These are phyloP conservation scores for Phyllopteryx taeniolatus DNA, from an alignment of 2,113 vertebrate species.

Conservation along the genomic window DNA sequence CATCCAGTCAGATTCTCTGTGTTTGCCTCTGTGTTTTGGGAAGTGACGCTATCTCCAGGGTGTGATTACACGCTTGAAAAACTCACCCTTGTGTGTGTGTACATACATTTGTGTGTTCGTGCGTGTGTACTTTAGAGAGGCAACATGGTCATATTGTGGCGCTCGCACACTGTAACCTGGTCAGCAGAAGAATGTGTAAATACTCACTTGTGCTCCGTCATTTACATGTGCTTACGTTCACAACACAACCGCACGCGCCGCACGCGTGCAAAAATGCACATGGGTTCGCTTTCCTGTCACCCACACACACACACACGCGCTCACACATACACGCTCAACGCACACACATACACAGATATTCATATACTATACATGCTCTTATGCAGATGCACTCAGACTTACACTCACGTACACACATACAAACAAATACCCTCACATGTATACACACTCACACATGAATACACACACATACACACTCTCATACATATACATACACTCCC, in stretches of 20 bases:
- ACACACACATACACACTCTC: neutral
- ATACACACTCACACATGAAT: no score
- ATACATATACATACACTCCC: neutral
- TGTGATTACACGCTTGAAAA: constrained; percentile 1
- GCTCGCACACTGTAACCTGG: neutral
- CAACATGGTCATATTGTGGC: neutral
- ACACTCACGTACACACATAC: neutral
- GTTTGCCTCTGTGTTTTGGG: neutral
- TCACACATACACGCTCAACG: no score
- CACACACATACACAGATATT: no score
- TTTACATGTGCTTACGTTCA: constrained; percentile 4
- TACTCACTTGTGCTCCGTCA: constrained; percentile 5
- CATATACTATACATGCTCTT: no score
- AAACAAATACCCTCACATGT: neutral
- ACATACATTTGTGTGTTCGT: no score
- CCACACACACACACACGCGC: neutral
- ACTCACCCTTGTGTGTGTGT: constrained; percentile 1
- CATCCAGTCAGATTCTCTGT: neutral
- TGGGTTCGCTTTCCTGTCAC: neutral
- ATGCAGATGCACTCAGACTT: no score
- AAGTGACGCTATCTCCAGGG: neutral
- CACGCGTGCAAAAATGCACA: constrained; percentile 13
- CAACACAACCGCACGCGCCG: constrained; percentile 16
- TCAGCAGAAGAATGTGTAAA: constrained; percentile 27
- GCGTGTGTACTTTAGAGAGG: neutral